Conservation (phyloP, 2,888 invertebrate genomes). For the Phytoseiulus persimilis region DNA sequence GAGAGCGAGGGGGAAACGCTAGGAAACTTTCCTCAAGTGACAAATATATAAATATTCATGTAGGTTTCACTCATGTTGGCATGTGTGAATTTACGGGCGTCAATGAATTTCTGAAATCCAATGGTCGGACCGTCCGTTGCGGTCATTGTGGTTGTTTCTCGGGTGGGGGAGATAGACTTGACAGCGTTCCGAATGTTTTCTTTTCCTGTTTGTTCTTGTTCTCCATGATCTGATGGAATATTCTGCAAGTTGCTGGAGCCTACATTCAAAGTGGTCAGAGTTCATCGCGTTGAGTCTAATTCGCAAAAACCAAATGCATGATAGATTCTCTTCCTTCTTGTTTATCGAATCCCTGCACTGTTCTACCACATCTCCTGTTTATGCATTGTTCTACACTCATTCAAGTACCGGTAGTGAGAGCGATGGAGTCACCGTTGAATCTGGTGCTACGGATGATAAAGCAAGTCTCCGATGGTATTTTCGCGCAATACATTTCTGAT, state of each 20-base stretch:
- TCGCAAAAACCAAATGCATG: not conserved
- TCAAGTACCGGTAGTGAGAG: not conserved
- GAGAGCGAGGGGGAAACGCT: not conserved
- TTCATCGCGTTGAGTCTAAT: not conserved
- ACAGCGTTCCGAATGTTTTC: not conserved
- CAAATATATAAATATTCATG: conserved; percentile 35
- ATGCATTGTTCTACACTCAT: not conserved
- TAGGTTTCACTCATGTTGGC: not conserved
- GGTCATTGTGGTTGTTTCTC: not conserved
- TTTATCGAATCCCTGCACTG: not conserved
- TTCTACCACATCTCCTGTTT: not conserved
- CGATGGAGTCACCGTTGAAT: not conserved
- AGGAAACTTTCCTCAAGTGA: conserved; percentile 9
- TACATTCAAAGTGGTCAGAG: not conserved
- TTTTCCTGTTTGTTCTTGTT: not conserved
- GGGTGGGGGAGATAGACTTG: not conserved
- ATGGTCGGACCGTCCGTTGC: not conserved
- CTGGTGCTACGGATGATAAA: not conserved
- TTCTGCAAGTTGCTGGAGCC: not conserved
- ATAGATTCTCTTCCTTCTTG: not conserved
- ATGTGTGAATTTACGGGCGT: not conserved
- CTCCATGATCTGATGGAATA: not conserved
- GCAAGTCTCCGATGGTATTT: not conserved
- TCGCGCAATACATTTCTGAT: not conserved
- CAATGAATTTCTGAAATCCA: not conserved